Conservation (phyloP, 2,113 vertebrate genomes). For the Mohoua ochrocephala region DNA sequence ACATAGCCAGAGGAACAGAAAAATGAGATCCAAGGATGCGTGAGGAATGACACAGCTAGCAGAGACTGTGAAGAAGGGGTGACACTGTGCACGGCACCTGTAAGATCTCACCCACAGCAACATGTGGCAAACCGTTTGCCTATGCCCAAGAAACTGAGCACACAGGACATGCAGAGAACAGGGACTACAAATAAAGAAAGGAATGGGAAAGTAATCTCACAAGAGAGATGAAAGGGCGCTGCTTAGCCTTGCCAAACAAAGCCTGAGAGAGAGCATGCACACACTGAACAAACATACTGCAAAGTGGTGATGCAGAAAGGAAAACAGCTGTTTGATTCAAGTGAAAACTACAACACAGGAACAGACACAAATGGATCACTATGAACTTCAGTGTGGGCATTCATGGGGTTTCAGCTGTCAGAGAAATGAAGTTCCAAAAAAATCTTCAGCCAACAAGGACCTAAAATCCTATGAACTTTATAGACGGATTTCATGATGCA, state of each 20-base stretch:
- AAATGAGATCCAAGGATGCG: neutral
- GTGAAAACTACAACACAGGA: neutral
- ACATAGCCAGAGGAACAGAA: neutral
- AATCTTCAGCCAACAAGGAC: neutral
- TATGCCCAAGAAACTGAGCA: neutral
- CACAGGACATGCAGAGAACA: neutral
- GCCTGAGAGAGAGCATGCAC: neutral
- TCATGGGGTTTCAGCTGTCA: neutral
- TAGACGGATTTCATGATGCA: neutral
- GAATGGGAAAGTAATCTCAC: neutral
- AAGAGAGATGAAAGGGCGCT: neutral
- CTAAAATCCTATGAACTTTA: neutral
- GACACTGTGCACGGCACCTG: neutral
- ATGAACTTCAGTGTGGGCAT: neutral
- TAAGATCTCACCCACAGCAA: neutral
- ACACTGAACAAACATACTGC: neutral
- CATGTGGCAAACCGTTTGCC: neutral
- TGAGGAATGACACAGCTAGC: neutral
- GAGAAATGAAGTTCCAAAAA: neutral
- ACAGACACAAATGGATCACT: neutral
- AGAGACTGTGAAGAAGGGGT: neutral
- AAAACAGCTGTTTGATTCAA: neutral
- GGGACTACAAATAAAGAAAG: neutral
- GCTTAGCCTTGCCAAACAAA: neutral
- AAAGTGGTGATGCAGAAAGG: neutral